Evolutionary conservation across 1,140 invertebrate genomes (phyloP).

Genomic region (Theocolax elegans): DNA sequence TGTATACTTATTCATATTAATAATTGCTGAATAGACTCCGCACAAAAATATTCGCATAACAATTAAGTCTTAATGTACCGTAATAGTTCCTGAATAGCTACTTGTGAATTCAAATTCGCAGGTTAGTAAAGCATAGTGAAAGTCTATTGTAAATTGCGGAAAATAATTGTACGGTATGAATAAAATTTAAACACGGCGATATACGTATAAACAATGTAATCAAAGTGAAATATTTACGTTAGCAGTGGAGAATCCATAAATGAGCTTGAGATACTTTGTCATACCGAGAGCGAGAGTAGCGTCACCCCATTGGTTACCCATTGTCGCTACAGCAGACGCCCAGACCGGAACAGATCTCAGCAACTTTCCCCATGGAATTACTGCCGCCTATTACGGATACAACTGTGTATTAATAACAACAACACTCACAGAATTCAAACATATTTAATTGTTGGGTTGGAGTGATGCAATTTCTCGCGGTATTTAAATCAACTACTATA

Average conservation of each 20-base stretch:
- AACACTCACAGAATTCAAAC: not conserved
- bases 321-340: conserved; percentile 71
- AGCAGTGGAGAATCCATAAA: conserved; percentile 71
- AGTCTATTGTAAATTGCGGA: too few relatives aligned
- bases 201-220: too few relatives aligned
- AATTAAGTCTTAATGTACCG: too few relatives aligned
- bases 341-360: conserved; percentile 71
- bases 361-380: conserved; percentile 70
- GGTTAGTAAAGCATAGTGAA: too few relatives aligned
- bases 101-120: too few relatives aligned
- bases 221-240: conserved; percentile 70
- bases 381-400: conserved; percentile 54
- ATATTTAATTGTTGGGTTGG: too few relatives aligned
- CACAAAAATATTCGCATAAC: too few relatives aligned
- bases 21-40: too few relatives aligned
- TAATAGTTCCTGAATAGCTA: too few relatives aligned
- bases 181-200: too few relatives aligned
- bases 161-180: too few relatives aligned
- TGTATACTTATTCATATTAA: too few relatives aligned
- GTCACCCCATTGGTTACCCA: conserved; percentile 73
- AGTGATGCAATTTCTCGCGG: not conserved
- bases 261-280: conserved; percentile 72
- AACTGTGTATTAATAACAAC: conserved; percentile 3
- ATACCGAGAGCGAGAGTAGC: conserved; percentile 71
- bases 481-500: not conserved